Percentiles rank a stretch among this genome's conserved stretches.
Conservation (phyloP, 2,113 vertebrate genomes). For the Lethenteron reissneri region DNA sequence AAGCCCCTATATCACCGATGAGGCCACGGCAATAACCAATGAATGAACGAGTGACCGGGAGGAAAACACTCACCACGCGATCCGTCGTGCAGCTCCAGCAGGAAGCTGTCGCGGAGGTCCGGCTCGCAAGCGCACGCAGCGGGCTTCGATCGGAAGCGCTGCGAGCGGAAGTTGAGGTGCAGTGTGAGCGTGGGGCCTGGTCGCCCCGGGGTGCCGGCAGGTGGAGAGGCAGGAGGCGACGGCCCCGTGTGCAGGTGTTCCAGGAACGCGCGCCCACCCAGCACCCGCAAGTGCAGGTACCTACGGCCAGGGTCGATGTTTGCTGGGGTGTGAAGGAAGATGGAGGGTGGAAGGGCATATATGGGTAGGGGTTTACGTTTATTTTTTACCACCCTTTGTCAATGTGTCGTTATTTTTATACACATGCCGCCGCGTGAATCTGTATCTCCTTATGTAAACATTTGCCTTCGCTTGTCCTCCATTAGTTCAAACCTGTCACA, state of each 20-base stretch:
- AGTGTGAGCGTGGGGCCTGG: slow-evolving; percentile 66
- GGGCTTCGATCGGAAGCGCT: slow-evolving; percentile 77
- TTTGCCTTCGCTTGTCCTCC: not conserved
- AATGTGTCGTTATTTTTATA: not conserved
- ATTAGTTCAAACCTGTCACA: not conserved
- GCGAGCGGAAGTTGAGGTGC: slow-evolving; percentile 71
- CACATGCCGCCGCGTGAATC: not conserved
- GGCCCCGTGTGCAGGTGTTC: slow-evolving; percentile 66
- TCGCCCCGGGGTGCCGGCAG: slow-evolving; percentile 64
- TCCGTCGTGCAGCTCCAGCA: slow-evolving; percentile 47
- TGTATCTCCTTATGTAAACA: not conserved
- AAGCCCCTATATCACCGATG: too few species aligned
- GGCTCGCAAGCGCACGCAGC: slow-evolving; percentile 85
- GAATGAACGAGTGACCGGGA: too few species aligned
- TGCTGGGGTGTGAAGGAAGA: slow-evolving; percentile 25
- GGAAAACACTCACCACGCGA: too few species aligned
- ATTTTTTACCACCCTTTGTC: not conserved
- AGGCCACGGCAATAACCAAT: too few species aligned
- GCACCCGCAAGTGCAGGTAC: slow-evolving; percentile 76
- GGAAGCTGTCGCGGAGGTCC: slow-evolving; percentile 67
- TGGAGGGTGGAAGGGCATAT: not conserved
- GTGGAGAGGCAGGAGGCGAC: slow-evolving; percentile 13
- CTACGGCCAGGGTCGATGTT: slow-evolving; percentile 61
- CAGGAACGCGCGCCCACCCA: slow-evolving; percentile 84
- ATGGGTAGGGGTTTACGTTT: not conserved